Percentiles rank a stretch among this genome's conserved stretches.
phyloP scores from a whole-genome alignment of 2,888 invertebrate genomes.

The Rhabditoides inermis region DNA sequence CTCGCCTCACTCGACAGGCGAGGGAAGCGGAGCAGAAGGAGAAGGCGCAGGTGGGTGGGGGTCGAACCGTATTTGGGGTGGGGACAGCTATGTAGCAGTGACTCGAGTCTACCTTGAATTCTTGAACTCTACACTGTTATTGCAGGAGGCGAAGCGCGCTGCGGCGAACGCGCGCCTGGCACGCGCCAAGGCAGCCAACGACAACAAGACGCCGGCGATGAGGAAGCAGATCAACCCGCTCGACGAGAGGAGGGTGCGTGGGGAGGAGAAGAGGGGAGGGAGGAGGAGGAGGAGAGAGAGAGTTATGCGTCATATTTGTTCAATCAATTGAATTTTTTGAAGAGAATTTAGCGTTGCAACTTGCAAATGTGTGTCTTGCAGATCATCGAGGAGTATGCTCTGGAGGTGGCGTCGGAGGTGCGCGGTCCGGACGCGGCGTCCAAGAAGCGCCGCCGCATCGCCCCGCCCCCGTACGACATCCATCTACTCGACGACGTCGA shows the following conservation, averaged over 20 bases:
- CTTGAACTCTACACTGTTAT: too few species aligned
- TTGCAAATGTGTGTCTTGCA: constrained; percentile 7
- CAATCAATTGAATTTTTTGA: background rate
- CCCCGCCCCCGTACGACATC: constrained; percentile 36
- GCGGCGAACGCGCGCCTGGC: too few species aligned
- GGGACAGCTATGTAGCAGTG: too few species aligned
- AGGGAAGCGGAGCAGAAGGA: background rate
- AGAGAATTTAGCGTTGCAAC: background rate
- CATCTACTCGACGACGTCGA: constrained; percentile 25
- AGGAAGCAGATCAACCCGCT: constrained; percentile 21
- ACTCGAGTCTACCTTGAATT: too few species aligned
- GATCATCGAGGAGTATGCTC: constrained; percentile 35
- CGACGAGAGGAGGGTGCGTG: constrained; percentile 21
- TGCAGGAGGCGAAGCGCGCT: too few species aligned
- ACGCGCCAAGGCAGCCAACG: constrained; percentile 11
- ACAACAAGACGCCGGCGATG: constrained; percentile 17
- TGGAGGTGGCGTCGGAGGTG: constrained; percentile 33
- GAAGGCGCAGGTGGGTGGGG: background rate
- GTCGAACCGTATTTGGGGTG: background rate
- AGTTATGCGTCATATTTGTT: too few species aligned
- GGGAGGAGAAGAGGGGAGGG: too few species aligned
- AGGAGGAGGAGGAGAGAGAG: too few species aligned
- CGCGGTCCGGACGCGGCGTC: too few species aligned
- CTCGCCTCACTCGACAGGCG: constrained; percentile 2
- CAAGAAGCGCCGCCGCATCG: constrained; percentile 20